Percentiles rank a stretch among this genome's conserved stretches.
Evolutionary conservation across 2,888 invertebrate genomes (phyloP).

Genomic region (Callimorpha dominula): DNA sequence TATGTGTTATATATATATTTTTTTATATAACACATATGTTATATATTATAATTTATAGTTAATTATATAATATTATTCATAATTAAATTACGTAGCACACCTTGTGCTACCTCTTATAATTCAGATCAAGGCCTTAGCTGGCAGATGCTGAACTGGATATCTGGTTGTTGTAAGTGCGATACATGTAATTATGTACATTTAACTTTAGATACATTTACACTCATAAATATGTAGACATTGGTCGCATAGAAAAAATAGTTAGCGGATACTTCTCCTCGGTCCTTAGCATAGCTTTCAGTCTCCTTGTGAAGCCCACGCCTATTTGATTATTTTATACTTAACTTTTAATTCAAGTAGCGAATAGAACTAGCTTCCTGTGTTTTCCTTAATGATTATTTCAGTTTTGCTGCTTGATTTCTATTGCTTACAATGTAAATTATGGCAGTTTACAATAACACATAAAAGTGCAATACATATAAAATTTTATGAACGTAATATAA

Average conservation of each 20-base stretch:
- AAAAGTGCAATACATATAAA: constrained; percentile 12
- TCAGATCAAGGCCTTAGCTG: background rate
- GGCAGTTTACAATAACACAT: background rate
- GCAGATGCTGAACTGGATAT: background rate
- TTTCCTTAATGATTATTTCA: background rate
- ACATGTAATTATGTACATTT: too few relatives aligned
- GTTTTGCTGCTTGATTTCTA: too few relatives aligned
- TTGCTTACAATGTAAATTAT: background rate
- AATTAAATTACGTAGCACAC: background rate
- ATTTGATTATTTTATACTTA: background rate
- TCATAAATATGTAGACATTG: too few relatives aligned
- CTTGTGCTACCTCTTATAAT: background rate
- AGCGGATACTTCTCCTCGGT: background rate
- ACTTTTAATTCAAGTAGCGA: background rate
- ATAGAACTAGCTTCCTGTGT: background rate
- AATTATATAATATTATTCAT: background rate
- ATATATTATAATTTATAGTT: too few relatives aligned
- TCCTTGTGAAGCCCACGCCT: background rate
- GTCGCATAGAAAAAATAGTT: too few relatives aligned
- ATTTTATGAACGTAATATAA: constrained; percentile 3
- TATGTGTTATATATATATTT: too few relatives aligned
- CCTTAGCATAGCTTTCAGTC: background rate
- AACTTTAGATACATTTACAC: too few relatives aligned
- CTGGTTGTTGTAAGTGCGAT: background rate
- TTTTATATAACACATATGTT: too few relatives aligned